Base-by-base conservation (phyloP, 2,888 invertebrate species). In the Aplocera efformata region DNA sequence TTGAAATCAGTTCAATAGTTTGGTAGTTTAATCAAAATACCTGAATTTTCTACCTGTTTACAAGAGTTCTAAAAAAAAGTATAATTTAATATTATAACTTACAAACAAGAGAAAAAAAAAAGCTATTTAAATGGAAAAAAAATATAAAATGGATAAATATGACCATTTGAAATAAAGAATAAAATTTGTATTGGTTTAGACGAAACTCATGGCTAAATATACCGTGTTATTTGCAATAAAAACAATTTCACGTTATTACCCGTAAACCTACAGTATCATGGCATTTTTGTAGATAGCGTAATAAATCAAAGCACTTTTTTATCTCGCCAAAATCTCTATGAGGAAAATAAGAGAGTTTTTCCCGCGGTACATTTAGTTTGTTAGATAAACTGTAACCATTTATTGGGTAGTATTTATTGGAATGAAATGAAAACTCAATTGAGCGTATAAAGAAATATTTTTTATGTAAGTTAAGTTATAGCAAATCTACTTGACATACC, bases 231-330 rank as follows among this genome's bases (percentile, higher is more conserved):
- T 42, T 32, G 11, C 22, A 31, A 20, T 26, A 36, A 33, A 20
- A 32, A 26, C 30, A 27, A 39, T 42, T 42, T 30, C 7, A 28
- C 11, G 17, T 9, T 32, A 11, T 7, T 25, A 8, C 20, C 35
- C 38, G 29, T 41, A 34, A 31, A 37, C 13, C 31, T 37, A 25
- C 44, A 50, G 36, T 53, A 54, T 53, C 52, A 51, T 41, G 53
- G 48, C 50, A 57, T 56, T 60, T 63, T 64, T 67, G 53, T 48
- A 52, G 43, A 37, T 37, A 42, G 30, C 27, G 45, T 51, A 49
- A 65, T 77, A 77, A 74, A 77, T 77, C 67, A 72, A 66, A 67
- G 45, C 57, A 56, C 50, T 53, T 50, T 59, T 60, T 67, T 70
- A 70, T 73, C 66, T 62, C 56, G 6, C 9, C 8, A 57, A 66